phyloP scores from a whole-genome alignment of 2,888 invertebrate species.

The Phytoseiulus persimilis region DNA sequence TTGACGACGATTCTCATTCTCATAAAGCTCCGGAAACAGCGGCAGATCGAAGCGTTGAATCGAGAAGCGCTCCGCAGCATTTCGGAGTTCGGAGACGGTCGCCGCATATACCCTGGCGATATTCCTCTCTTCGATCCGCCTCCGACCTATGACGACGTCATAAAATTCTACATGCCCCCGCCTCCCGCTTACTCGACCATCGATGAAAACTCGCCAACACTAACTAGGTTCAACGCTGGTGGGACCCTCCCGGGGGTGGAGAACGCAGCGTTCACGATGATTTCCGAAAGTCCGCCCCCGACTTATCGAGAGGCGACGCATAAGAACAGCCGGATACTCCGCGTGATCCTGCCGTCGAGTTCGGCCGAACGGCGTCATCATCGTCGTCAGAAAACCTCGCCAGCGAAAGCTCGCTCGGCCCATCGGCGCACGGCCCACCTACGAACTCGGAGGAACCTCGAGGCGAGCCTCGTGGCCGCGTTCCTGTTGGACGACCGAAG shows the following conservation, averaged over 20 bases:
- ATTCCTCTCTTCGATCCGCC: conserved; percentile 64
- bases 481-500: conserved; percentile 39
- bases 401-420: conserved; percentile 29
- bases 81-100: conserved; percentile 59
- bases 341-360: conserved; percentile 42
- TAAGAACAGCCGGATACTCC: conserved; percentile 40
- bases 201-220: conserved; percentile 8
- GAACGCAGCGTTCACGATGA: conserved; percentile 39
- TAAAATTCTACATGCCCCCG: conserved; percentile 47
- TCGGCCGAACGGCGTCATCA: conserved; percentile 39
- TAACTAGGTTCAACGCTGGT: not conserved
- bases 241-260: conserved; percentile 28
- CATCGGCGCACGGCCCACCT: conserved; percentile 27
- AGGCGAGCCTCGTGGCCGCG: conserved; percentile 37
- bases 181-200: conserved; percentile 43
- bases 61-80: conserved; percentile 57
- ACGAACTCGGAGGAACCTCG: conserved; percentile 40
- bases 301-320: conserved; percentile 36
- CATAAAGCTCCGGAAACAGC: conserved; percentile 43
- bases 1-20: conserved; percentile 44
- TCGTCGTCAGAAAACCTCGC: conserved; percentile 39
- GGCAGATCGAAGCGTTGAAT: conserved; percentile 42
- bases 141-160: conserved; percentile 64
- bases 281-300: conserved; percentile 39
- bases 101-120: conserved; percentile 57